Evolutionary conservation across 2,113 vertebrate genomes (phyloP).

Genomic region (Catharus minimus): DNA sequence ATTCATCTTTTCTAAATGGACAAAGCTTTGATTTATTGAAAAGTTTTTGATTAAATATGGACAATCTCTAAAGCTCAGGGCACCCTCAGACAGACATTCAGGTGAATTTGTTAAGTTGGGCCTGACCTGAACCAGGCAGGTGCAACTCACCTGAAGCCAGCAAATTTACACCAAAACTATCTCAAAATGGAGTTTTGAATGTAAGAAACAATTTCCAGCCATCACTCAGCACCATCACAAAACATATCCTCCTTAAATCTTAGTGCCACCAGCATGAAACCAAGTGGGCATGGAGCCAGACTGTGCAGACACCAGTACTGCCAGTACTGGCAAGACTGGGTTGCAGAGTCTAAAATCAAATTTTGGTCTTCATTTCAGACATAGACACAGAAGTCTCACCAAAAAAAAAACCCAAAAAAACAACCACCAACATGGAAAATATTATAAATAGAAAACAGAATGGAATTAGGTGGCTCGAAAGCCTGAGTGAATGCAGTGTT

Average conservation of each 20-base stretch:
- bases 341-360: not conserved
- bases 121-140: not conserved
- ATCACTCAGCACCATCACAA: not conserved
- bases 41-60: not conserved
- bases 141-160: not conserved
- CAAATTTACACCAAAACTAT: not conserved
- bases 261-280: not conserved
- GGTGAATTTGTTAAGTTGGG: not conserved
- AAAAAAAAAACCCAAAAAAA: not conserved
- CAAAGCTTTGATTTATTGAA: not conserved
- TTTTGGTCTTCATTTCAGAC: slow-evolving; percentile 29
- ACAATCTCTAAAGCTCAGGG: not conserved
- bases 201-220: not conserved
- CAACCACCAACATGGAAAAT: slow-evolving; percentile 6
- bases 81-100: not conserved
- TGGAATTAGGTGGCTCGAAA: slow-evolving; percentile 24
- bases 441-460: slow-evolving; percentile 53
- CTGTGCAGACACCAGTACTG: not conserved
- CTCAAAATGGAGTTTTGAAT: not conserved
- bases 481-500: slow-evolving; percentile 21
- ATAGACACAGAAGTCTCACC: not conserved
- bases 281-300: not conserved
- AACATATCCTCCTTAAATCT: not conserved
- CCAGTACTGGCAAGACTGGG: not conserved
- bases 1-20: not conserved